Percentiles rank a stretch among this genome's conserved stretches.
phyloP scores from a whole-genome alignment of 2,113 vertebrate species.

The Salvelinus sp. region DNA sequence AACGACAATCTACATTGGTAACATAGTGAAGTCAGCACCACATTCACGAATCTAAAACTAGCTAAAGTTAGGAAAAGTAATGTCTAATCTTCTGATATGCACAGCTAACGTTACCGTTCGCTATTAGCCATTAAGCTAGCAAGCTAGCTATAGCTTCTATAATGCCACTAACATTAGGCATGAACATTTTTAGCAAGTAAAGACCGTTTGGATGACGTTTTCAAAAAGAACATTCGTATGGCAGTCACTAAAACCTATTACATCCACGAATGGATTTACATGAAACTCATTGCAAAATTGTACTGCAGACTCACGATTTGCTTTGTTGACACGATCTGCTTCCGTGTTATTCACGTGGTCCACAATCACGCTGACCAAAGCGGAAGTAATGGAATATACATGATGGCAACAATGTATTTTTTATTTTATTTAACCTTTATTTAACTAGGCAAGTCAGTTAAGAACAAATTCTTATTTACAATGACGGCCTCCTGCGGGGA shows the following conservation, averaged over 20 bases:
- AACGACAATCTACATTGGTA: background rate
- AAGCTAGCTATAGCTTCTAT: constrained; percentile 1
- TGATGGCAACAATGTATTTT: background rate
- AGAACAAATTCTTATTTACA: too few relatives aligned
- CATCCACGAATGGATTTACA: background rate
- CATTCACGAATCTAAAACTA: background rate
- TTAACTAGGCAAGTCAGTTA: too few relatives aligned
- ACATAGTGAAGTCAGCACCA: background rate
- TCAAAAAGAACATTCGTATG: background rate
- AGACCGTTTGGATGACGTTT: too few relatives aligned
- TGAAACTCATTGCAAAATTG: background rate
- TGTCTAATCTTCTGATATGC: background rate
- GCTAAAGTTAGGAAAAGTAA: background rate
- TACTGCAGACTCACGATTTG: background rate
- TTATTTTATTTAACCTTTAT: too few relatives aligned
- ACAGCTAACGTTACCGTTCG: background rate
- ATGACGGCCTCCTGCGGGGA: too few relatives aligned
- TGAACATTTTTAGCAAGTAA: background rate
- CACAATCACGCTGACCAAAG: background rate
- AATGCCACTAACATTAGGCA: background rate
- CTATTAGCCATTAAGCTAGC: background rate
- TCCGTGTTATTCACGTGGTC: constrained; percentile 62
- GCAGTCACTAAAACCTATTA: background rate
- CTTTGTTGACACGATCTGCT: constrained; percentile 38
- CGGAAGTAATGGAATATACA: background rate